These are phyloP conservation scores for Percopsis omiscomaycus DNA, from an alignment of 2,797 vertebrate species.

Conservation along the genomic window DNA sequence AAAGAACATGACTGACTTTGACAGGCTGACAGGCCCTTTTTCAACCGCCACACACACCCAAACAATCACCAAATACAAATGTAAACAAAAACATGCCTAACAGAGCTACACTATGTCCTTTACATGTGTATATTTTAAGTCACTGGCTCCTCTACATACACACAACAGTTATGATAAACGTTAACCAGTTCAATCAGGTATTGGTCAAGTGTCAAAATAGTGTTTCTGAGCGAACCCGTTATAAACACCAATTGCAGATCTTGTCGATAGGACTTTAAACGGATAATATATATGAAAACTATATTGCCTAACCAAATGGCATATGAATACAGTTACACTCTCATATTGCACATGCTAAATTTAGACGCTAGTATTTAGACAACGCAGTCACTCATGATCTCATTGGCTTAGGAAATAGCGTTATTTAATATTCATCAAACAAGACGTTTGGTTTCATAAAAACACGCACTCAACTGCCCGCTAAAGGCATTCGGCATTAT, in stretches of 20 bases:
- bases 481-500: fast-evolving
- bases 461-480: not conserved
- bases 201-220: conserved; percentile 16
- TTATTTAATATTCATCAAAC: not conserved
- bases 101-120: not conserved
- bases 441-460: not conserved
- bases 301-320: not conserved
- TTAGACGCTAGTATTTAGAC: conserved; percentile 58
- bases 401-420: conserved; percentile 37
- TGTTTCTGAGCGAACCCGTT: conserved; percentile 4
- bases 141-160: conserved; percentile 54
- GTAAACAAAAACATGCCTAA: conserved; percentile 14
- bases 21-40: conserved; percentile 48
- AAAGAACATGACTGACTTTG: too few species aligned
- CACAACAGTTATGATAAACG: conserved; percentile 40
- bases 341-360: conserved; percentile 60
- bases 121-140: conserved; percentile 28
- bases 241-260: conserved; percentile 9
- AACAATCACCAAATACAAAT: not conserved
- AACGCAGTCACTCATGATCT: conserved; percentile 30
- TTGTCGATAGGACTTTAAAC: conserved; percentile 1
- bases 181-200: conserved; percentile 18
- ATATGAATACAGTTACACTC: conserved; percentile 21
- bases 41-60: not conserved
- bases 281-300: not conserved